phyloP scores from a whole-genome alignment of 1,140 invertebrate species.

The Lepidurus packardi region DNA sequence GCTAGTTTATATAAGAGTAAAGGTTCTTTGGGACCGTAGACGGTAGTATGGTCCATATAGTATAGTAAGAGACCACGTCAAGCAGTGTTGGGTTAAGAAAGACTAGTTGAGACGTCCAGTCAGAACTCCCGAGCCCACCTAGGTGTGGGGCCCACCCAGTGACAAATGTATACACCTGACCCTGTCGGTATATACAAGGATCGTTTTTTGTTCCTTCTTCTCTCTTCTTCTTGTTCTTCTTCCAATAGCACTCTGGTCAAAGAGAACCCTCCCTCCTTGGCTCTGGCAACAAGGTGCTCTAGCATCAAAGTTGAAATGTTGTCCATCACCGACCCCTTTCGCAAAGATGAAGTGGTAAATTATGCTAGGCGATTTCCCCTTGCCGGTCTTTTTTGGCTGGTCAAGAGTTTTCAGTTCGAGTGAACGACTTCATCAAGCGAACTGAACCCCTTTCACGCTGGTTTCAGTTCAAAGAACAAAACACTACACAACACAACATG shows the following conservation, averaged over 20 bases:
- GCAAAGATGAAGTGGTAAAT: neutral
- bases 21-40: too few relatives aligned
- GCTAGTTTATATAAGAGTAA: too few relatives aligned
- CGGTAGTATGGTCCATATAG: neutral
- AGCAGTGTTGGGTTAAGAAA: slow-evolving; percentile 11
- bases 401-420: neutral
- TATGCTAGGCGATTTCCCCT: neutral
- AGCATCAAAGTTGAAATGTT: slow-evolving; percentile 6
- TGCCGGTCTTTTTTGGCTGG: neutral
- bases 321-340: neutral
- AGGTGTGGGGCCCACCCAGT: slow-evolving; percentile 17
- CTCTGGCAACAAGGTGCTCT: neutral
- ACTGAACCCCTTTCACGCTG: slow-evolving; percentile 3
- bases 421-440: slow-evolving; percentile 5
- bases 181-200: neutral
- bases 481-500: neutral
- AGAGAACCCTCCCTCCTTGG: neutral
- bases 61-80: neutral
- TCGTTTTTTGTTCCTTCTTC: neutral
- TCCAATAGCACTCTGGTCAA: neutral
- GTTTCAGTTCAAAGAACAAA: neutral
- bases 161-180: slow-evolving; percentile 21
- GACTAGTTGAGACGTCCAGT: slow-evolving; percentile 14
- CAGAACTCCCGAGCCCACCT: slow-evolving; percentile 8
- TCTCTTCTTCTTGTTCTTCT: neutral